A percentile compares a stretch with the other conserved stretches of the same genome.
phyloP scores from a whole-genome alignment of 92 coral and sea anemone species.

The Epizoanthus fatuus region DNA sequence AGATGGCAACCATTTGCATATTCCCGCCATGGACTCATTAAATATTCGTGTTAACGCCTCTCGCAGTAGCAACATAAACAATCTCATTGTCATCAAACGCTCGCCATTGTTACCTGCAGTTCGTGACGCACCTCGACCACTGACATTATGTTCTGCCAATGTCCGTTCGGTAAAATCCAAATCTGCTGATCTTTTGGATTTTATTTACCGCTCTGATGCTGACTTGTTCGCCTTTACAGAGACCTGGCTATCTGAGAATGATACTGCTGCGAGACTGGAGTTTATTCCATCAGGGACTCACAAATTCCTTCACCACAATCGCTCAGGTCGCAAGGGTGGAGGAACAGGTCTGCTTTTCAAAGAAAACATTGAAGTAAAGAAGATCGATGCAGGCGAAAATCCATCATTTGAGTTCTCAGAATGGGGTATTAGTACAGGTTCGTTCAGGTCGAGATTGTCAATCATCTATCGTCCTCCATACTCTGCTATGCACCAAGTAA shows the following conservation, averaged over 20 bases:
- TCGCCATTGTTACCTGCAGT: conserved; percentile 42
- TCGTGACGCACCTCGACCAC: not conserved
- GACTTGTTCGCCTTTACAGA: conserved; percentile 58
- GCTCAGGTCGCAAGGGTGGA: conserved; percentile 46
- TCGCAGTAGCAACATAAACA: not conserved
- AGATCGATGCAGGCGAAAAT: too few relatives aligned
- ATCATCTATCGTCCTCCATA: too few relatives aligned
- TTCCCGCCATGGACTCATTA: too few relatives aligned
- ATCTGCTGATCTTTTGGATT: conserved; percentile 50
- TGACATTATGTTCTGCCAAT: conserved; percentile 19
- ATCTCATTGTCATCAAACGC: conserved; percentile 51
- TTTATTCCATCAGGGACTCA: conserved; percentile 54
- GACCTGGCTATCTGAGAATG: conserved; percentile 53
- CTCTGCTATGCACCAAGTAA: too few relatives aligned
- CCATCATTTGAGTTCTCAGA: too few relatives aligned
- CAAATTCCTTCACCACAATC: conserved; percentile 49
- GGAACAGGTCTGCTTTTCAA: conserved; percentile 51
- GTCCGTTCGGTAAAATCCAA: conserved; percentile 54
- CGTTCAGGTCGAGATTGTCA: too few relatives aligned
- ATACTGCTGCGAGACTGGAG: conserved; percentile 59
- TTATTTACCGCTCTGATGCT: conserved; percentile 10
- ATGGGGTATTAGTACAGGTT: too few relatives aligned
- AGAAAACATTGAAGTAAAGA: not conserved
- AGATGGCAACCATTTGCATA: too few relatives aligned
- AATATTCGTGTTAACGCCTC: too few relatives aligned